These are phyloP conservation scores for Cottus gobio DNA, from an alignment of 2,113 vertebrate species.

Conservation along the genomic window DNA sequence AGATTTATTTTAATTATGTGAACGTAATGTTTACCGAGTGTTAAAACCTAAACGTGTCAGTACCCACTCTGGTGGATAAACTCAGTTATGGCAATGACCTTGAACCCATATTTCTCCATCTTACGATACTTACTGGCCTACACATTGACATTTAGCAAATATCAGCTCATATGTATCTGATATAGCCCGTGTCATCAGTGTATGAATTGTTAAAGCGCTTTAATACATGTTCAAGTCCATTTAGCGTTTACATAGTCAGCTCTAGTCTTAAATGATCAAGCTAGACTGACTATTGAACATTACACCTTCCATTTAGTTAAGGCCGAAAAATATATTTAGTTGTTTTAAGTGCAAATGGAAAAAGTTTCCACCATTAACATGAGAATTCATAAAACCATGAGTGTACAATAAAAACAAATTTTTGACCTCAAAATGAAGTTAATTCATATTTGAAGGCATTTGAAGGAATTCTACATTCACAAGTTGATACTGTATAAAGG, in stretches of 20 bases:
- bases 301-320: not conserved
- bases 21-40: not conserved
- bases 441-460: not conserved
- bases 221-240: too few relatives aligned
- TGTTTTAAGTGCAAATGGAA: constrained; percentile 6
- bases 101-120: not conserved
- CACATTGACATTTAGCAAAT: not conserved
- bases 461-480: not conserved
- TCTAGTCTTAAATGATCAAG: not conserved
- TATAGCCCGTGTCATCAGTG: not conserved
- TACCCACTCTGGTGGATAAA: not conserved
- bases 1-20: not conserved
- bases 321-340: not conserved
- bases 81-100: not conserved
- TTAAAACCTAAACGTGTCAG: not conserved
- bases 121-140: not conserved
- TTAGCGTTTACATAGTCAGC: too few relatives aligned
- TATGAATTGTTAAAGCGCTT: not conserved
- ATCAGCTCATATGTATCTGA: not conserved
- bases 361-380: not conserved
- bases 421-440: not conserved
- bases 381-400: constrained; percentile 5
- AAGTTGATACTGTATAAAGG: not conserved
- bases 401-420: constrained; percentile 7
- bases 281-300: constrained; percentile 9